Evolutionary conservation across 2,888 invertebrate genomes (phyloP).

Genomic region (Entomobrya proxima): DNA sequence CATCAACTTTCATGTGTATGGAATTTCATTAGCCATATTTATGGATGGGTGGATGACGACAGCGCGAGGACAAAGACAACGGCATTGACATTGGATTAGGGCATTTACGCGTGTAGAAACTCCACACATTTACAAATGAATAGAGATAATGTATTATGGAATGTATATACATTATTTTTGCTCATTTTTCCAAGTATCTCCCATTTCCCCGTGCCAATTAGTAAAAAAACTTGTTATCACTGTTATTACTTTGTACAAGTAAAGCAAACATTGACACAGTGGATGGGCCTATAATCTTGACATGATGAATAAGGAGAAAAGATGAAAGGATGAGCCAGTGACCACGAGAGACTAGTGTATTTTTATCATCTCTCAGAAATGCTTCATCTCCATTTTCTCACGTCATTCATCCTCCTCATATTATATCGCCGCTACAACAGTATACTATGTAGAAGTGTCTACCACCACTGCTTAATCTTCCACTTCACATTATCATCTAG

Average conservation of each 20-base stretch:
- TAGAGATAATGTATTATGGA: background rate
- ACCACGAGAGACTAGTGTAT: slow-evolving; percentile 40
- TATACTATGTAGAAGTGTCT: background rate
- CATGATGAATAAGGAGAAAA: background rate
- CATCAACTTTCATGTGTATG: background rate
- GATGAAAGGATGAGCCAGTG: slow-evolving; percentile 25
- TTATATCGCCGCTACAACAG: background rate
- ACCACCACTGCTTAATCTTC: background rate
- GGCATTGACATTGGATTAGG: slow-evolving; percentile 65
- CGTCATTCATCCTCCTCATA: slow-evolving; percentile 56
- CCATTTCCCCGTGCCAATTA: slow-evolving; percentile 19
- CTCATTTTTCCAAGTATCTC: slow-evolving; percentile 31
- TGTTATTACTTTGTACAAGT: background rate
- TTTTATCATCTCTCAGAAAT: slow-evolving; percentile 21
- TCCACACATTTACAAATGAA: background rate
- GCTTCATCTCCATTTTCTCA: slow-evolving; percentile 58
- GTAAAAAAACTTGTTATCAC: background rate
- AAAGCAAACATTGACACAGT: slow-evolving; percentile 23
- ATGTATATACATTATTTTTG: background rate
- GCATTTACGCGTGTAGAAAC: slow-evolving; percentile 34
- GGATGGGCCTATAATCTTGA: background rate
- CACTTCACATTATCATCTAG: background rate
- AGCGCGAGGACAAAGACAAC: slow-evolving; percentile 21
- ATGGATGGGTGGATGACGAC: slow-evolving; percentile 45
- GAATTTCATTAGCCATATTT: slow-evolving; percentile 35